These are phyloP conservation scores for Eublepharis macularius DNA, from an alignment of 2,113 vertebrate species.

Conservation along the genomic window DNA sequence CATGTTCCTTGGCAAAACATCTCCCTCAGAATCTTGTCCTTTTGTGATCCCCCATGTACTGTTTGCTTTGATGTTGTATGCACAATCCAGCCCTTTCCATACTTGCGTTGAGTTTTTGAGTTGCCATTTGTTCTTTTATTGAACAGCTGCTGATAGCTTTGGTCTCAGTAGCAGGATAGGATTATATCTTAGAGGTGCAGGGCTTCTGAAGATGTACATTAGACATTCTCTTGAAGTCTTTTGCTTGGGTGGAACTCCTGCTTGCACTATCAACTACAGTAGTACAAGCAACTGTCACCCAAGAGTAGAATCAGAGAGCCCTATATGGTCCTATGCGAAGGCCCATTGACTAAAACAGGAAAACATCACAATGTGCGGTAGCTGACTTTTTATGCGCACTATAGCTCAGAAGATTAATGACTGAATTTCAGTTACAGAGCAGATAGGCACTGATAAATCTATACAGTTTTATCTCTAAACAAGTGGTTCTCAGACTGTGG, in stretches of 20 bases:
- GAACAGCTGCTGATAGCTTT: not conserved
- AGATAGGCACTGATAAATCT: not conserved
- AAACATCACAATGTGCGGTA: not conserved
- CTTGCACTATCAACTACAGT: not conserved
- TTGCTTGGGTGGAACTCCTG: not conserved
- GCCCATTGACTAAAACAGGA: not conserved
- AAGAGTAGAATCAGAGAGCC: not conserved
- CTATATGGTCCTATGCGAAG: rapidly evolving
- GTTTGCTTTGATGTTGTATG: not conserved
- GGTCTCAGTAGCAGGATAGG: not conserved
- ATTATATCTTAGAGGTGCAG: not conserved
- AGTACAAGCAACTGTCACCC: not conserved
- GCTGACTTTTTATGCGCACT: not conserved
- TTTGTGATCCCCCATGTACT: not conserved
- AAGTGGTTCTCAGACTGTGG: too few relatives aligned
- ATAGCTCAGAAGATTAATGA: not conserved
- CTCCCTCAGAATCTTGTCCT: not conserved
- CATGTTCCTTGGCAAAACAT: not conserved
- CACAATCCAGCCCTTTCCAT: not conserved
- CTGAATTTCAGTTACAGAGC: rapidly evolving
- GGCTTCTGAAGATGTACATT: not conserved
- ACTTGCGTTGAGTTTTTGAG: not conserved
- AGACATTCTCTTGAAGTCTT: not conserved
- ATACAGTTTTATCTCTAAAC: rapidly evolving
- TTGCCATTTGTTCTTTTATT: not conserved